Base-by-base conservation (phyloP, 1,140 invertebrate genomes). In the Lepidotrigona ventralis region DNA sequence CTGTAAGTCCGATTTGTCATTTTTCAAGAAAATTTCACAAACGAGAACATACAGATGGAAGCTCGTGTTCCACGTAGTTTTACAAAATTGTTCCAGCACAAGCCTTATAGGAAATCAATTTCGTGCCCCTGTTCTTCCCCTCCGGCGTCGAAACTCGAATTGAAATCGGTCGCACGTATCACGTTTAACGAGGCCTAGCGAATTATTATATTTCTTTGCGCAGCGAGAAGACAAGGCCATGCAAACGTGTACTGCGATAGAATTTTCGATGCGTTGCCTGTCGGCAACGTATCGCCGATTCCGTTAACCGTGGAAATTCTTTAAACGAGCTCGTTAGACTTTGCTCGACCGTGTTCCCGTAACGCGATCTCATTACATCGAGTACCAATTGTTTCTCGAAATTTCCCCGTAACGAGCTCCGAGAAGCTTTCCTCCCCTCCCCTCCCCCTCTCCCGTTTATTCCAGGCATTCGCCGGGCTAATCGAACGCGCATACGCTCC, bases 251-350 rank as follows among this genome's bases (percentile, higher is more conserved):
- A 39, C 23, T 33, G 17, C 54, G 15, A 46, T 46, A 39, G 39
- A 63, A 76, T 76, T 63, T 33, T 63, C 63, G 21, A 63, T 51
- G 60, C 29, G 15, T 54, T 0, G 46, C 19, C 14, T 23, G 33
- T 60, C 21, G n/a, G 26, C 9, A 53, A n/a, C 71, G 19, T 21
- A 73, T 56, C 21, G 14, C n/a, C 17, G n/a, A 9, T 26, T 11
- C 29, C 15, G 26, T 56, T 73, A 29, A 14, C 6, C 3, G 58
- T 2, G 33, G 15, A 14, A 21, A 73, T 56, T 33, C 26, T 56
- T 73, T 23, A 56, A 73, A 73, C 29, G 21, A 23, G 51, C 72
- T 73, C 29, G 53, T 73, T 73, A 73, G 26, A 26, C 51, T 5
- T 29, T 21, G 12, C 6, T 72, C 26, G 29, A 56, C 1, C 53